phyloP scores from a whole-genome alignment of 2,888 invertebrate species.

The Nezara viridula region DNA sequence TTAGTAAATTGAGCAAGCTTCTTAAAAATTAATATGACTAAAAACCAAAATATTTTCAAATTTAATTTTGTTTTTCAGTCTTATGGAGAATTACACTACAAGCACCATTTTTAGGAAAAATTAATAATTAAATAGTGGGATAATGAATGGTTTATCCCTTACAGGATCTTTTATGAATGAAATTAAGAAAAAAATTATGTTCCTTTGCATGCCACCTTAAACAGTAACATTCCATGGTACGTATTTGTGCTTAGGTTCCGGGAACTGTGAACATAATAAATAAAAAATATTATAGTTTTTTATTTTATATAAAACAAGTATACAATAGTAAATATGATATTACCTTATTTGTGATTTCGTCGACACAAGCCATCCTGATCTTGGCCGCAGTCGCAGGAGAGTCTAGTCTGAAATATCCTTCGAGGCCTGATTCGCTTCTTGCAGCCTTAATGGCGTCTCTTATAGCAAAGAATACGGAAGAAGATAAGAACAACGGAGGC shows the following conservation, averaged over 20 bases:
- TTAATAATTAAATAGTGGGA: not conserved
- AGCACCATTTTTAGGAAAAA: conserved; percentile 1
- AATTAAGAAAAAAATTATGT: not conserved
- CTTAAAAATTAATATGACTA: not conserved
- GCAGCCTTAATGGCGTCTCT: conserved; percentile 88
- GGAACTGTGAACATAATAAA: conserved; percentile 32
- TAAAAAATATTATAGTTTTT: not conserved
- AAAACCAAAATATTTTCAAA: not conserved
- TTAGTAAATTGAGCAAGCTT: not conserved
- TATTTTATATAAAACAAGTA: not conserved
- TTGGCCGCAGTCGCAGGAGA: conserved; percentile 91
- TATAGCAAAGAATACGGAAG: conserved; percentile 91
- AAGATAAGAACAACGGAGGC: conserved; percentile 91
- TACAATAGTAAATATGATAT: not conserved
- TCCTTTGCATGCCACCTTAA: not conserved
- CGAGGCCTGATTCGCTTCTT: conserved; percentile 78
- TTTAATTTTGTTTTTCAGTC: not conserved
- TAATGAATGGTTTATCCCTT: not conserved
- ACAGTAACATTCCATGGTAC: conserved; percentile 45
- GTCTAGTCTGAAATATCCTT: conserved; percentile 76
- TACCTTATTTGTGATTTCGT: conserved; percentile 85
- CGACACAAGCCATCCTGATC: conserved; percentile 91
- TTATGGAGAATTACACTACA: not conserved
- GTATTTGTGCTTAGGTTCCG: conserved; percentile 38
- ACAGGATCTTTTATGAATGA: not conserved